These are phyloP conservation scores for Thaumatotibia leucotreta DNA, from an alignment of 1,140 invertebrate genomes.

Conservation along the genomic window DNA sequence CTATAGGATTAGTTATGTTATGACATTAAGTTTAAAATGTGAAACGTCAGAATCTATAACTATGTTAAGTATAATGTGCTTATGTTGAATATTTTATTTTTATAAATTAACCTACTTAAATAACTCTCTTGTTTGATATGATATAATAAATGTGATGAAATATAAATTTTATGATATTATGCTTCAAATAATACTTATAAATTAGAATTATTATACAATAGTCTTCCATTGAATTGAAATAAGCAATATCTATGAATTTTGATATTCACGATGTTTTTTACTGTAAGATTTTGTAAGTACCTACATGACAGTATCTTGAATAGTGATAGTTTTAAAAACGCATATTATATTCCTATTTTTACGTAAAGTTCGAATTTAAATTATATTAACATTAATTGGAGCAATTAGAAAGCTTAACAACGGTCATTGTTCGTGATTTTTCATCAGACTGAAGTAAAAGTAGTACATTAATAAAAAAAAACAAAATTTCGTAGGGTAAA, in stretches of 20 bases:
- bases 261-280: neutral
- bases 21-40: conserved; percentile 3
- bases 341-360: neutral
- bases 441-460: conserved; percentile 1
- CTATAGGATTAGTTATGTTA: conserved; percentile 1
- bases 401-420: neutral
- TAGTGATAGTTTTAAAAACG: neutral
- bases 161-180: neutral
- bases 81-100: conserved; percentile 27
- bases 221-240: neutral
- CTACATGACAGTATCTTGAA: conserved; percentile 8
- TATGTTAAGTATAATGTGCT: conserved; percentile 13
- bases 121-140: neutral
- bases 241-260: neutral
- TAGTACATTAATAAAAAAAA: neutral
- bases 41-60: conserved; percentile 32
- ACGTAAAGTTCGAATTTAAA: neutral
- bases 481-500: neutral
- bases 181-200: neutral
- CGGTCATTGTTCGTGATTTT: neutral
- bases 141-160: neutral
- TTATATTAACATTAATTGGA: too few species aligned
- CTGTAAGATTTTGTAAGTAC: neutral
- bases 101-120: neutral
- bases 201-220: neutral